These are phyloP conservation scores for Psittacula echo DNA, from an alignment of 2,797 vertebrate genomes.

Conservation along the genomic window DNA sequence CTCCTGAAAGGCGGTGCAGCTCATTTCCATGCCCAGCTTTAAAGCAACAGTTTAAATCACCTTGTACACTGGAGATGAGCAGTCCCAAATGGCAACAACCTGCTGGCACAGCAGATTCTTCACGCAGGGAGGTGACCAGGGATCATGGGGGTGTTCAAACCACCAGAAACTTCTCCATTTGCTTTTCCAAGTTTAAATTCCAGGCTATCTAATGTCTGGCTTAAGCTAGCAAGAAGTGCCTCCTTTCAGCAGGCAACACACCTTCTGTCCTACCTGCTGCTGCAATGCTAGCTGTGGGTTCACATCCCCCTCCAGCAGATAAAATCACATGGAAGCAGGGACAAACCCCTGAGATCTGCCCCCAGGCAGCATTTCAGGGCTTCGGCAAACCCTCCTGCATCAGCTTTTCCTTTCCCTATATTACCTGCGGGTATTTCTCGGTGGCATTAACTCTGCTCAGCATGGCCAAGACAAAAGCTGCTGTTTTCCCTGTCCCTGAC, in stretches of 20 bases:
- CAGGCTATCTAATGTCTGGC: background rate
- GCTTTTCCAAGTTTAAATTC: background rate
- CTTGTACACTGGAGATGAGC: rapidly evolving
- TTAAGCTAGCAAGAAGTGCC: background rate
- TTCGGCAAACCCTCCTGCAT: background rate
- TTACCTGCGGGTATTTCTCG: conserved; percentile 78
- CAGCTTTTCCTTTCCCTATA: background rate
- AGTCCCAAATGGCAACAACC: rapidly evolving
- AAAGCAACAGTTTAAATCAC: rapidly evolving
- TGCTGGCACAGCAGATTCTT: background rate
- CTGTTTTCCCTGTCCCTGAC: conserved; percentile 83
- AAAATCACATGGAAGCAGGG: background rate
- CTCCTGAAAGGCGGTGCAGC: rapidly evolving
- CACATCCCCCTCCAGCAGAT: rapidly evolving
- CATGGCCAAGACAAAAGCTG: conserved; percentile 83
- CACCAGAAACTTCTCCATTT: background rate
- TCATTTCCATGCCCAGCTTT: rapidly evolving
- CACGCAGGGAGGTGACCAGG: rapidly evolving
- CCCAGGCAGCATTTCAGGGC: background rate
- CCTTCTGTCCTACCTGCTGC: background rate
- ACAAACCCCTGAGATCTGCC: background rate
- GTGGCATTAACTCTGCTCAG: conserved; percentile 76
- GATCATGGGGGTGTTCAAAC: background rate
- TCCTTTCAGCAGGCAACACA: rapidly evolving
- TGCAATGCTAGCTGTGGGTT: rapidly evolving